Conservation (phyloP, 2,113 vertebrate species). For the Tupaia chinensis region DNA sequence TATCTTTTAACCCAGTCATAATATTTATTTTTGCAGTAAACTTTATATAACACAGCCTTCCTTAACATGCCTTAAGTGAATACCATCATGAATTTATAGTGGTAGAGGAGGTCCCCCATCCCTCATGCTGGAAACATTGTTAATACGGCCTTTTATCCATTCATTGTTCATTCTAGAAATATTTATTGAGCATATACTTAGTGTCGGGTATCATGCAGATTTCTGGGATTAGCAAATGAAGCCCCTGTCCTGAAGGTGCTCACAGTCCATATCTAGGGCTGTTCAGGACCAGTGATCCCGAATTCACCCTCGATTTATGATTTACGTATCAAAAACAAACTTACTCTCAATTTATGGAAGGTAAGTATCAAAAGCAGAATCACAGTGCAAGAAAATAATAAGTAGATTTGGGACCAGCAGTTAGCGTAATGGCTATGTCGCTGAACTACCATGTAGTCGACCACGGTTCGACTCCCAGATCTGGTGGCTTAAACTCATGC, state of each 20-base stretch:
- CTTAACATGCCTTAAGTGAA: constrained; percentile 31
- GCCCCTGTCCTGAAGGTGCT: not conserved
- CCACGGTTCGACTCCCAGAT: too few relatives aligned
- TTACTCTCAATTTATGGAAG: not conserved
- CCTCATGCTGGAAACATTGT: not conserved
- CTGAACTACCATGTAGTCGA: too few relatives aligned
- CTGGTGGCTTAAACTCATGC: too few relatives aligned
- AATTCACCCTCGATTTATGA: not conserved
- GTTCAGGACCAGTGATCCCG: not conserved
- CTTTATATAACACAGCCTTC: constrained; percentile 49
- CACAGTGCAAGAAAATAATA: not conserved
- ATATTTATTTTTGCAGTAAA: constrained; percentile 56
- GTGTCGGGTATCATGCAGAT: not conserved
- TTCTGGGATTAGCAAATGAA: not conserved
- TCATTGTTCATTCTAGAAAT: not conserved
- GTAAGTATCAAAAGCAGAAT: constrained; percentile 33
- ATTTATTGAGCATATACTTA: constrained; percentile 12
- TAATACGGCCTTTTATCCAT: not conserved
- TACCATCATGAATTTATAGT: not conserved
- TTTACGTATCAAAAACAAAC: constrained; percentile 28
- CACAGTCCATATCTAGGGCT: not conserved
- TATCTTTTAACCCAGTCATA: not conserved
- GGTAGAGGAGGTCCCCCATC: not conserved
- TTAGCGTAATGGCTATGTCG: too few relatives aligned
- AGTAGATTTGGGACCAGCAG: not conserved